Evolutionary conservation across 1,140 invertebrate species (phyloP).

Genomic region (Drosophila kohkoa): DNA sequence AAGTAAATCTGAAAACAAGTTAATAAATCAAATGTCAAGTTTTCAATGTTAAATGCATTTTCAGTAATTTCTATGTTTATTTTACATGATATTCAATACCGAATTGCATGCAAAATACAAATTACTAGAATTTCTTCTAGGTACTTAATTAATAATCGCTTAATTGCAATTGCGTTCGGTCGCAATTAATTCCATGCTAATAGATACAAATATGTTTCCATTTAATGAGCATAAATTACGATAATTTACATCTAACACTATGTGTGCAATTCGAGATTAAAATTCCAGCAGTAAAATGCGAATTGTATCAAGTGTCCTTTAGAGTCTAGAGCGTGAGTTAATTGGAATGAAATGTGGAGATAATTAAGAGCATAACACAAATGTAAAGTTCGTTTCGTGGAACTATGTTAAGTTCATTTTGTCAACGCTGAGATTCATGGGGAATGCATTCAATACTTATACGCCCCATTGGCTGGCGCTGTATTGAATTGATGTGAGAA

Average conservation of each 20-base stretch:
- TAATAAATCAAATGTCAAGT: too few species aligned
- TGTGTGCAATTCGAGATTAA: neutral
- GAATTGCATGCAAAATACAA: too few species aligned
- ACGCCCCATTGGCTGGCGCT: constrained; percentile 8
- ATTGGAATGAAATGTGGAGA: constrained; percentile 42
- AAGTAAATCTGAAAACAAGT: too few species aligned
- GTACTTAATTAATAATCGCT: neutral
- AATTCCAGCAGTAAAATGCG: neutral
- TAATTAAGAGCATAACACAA: constrained; percentile 51
- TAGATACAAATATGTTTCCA: constrained; percentile 17
- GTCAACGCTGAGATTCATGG: neutral
- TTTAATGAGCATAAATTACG: constrained; percentile 15
- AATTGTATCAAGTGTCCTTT: constrained; percentile 4
- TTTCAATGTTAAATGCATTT: too few species aligned
- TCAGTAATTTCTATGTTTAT: too few species aligned
- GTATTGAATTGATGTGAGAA: neutral
- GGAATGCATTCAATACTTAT: constrained; percentile 1
- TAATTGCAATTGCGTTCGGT: neutral
- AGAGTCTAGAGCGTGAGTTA: constrained; percentile 22
- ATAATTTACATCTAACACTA: constrained; percentile 8
- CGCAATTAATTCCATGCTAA: neutral
- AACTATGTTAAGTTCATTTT: neutral
- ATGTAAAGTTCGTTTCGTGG: neutral
- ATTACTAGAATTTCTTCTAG: neutral
- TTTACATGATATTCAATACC: too few species aligned